phyloP scores from a whole-genome alignment of 2,113 vertebrate genomes.

The Columba janthina region DNA sequence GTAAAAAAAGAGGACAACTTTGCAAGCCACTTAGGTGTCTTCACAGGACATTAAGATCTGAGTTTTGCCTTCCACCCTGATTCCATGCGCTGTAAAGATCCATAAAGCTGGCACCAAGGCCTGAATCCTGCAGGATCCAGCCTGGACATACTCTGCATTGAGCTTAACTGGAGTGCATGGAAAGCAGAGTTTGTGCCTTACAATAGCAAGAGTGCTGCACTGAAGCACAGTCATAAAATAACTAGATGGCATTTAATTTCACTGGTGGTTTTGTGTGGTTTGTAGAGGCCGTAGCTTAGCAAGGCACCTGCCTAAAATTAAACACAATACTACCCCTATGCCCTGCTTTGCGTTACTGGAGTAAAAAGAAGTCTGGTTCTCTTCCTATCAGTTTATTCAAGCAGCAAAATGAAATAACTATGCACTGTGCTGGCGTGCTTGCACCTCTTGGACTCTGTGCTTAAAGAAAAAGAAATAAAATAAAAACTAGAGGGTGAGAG shows the following conservation, averaged over 20 bases:
- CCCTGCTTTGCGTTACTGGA: not conserved
- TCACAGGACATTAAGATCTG: not conserved
- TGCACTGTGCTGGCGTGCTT: slow-evolving; percentile 14
- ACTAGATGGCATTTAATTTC: not conserved
- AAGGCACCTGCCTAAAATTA: slow-evolving; percentile 37
- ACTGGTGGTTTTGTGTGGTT: not conserved
- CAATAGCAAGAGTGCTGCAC: not conserved
- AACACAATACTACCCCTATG: not conserved
- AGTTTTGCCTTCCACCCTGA: not conserved
- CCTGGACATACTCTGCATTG: not conserved
- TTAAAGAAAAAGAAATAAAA: not conserved
- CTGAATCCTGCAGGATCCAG: not conserved
- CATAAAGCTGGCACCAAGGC: not conserved
- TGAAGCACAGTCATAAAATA: not conserved
- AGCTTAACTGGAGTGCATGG: not conserved
- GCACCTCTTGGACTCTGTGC: not conserved
- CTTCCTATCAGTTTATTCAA: not conserved
- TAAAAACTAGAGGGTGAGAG: slow-evolving; percentile 15
- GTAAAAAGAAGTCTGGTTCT: not conserved
- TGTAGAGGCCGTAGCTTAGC: not conserved
- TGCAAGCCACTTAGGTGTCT: not conserved
- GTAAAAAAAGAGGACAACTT: not conserved
- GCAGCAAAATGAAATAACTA: slow-evolving; percentile 19
- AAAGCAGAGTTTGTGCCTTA: not conserved
- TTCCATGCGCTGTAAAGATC: not conserved